phyloP scores from a whole-genome alignment of 2,113 vertebrate genomes.

The Psettodes erumei region DNA sequence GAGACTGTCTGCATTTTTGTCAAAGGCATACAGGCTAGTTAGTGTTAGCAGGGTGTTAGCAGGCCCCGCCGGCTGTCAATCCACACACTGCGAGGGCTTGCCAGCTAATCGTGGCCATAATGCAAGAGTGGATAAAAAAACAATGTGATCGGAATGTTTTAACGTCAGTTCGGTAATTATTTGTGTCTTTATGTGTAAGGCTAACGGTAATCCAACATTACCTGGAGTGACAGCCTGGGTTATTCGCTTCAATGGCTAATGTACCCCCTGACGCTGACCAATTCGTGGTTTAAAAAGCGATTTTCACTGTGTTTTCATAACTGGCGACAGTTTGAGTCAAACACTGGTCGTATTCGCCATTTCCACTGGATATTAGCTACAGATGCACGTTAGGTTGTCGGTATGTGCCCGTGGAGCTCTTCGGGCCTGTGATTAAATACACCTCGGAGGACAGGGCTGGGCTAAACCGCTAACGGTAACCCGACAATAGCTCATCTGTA shows the following conservation, averaged over 20 bases:
- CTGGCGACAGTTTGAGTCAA: not conserved
- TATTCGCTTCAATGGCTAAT: slow-evolving; percentile 28
- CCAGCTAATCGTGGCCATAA: not conserved
- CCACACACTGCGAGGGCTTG: not conserved
- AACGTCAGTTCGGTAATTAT: rapidly evolving
- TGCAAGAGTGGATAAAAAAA: not conserved
- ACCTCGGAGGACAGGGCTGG: slow-evolving; percentile 26
- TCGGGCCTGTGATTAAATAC: slow-evolving; percentile 59
- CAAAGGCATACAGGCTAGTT: slow-evolving; percentile 59
- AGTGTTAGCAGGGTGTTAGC: slow-evolving; percentile 27
- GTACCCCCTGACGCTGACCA: not conserved
- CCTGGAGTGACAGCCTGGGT: slow-evolving; percentile 18
- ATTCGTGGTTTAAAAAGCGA: not conserved
- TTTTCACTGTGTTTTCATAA: not conserved
- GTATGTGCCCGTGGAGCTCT: not conserved
- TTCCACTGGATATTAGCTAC: not conserved
- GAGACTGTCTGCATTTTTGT: slow-evolving; percentile 47
- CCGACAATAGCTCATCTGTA: slow-evolving; percentile 48
- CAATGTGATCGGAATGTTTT: not conserved
- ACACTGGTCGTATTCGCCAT: rapidly evolving
- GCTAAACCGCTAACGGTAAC: slow-evolving; percentile 48
- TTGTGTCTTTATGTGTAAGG: not conserved
- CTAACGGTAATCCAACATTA: not conserved
- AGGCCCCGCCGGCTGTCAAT: slow-evolving; percentile 66
- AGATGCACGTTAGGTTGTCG: not conserved